Percentiles rank a stretch among this genome's conserved stretches.
Evolutionary conservation across 2,113 vertebrate genomes (phyloP).

Genomic region (Phyllopteryx taeniolatus): DNA sequence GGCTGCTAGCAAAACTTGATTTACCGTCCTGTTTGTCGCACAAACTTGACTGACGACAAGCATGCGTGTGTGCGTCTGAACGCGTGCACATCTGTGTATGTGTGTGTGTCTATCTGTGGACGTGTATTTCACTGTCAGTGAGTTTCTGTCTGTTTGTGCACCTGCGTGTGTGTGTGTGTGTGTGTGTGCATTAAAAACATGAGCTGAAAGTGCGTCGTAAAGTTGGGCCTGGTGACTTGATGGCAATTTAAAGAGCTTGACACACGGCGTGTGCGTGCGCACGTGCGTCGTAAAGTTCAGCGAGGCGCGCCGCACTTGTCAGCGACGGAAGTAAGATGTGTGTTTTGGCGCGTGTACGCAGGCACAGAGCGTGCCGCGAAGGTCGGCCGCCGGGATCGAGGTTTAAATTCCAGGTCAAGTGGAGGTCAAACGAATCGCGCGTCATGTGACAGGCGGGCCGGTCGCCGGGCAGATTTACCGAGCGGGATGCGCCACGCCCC

Average conservation of each 20-base stretch:
- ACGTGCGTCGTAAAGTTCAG: slow-evolving; percentile 55
- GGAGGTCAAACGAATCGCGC: slow-evolving; percentile 32
- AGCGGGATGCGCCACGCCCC: no score
- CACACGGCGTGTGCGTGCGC: slow-evolving; percentile 20
- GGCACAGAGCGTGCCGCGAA: slow-evolving; percentile 20
- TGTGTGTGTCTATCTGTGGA: slow-evolving; percentile 6
- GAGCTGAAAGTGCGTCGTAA: slow-evolving; percentile 59
- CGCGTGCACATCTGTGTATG: slow-evolving; percentile 4
- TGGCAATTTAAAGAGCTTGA: slow-evolving; percentile 64
- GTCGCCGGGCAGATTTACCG: slow-evolving; percentile 18
- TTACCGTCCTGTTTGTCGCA: slow-evolving; percentile 82
- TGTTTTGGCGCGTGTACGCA: slow-evolving; percentile 12
- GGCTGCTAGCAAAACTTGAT: no score
- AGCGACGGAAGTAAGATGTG: slow-evolving; percentile 36
- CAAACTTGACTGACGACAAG: slow-evolving; percentile 84
- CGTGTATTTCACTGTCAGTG: not conserved
- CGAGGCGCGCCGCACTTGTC: slow-evolving; percentile 54
- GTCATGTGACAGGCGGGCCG: slow-evolving; percentile 24
- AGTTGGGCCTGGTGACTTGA: slow-evolving; percentile 51
- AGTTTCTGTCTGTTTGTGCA: not conserved
- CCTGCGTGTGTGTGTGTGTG: slow-evolving; percentile 1
- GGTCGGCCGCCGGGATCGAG: not conserved
- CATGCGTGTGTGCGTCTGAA: slow-evolving; percentile 7
- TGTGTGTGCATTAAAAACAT: slow-evolving; percentile 54
- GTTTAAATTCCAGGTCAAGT: slow-evolving; percentile 41